These are phyloP conservation scores for Agrilus cyanescens DNA, from an alignment of 2,888 invertebrate genomes.

Conservation along the genomic window DNA sequence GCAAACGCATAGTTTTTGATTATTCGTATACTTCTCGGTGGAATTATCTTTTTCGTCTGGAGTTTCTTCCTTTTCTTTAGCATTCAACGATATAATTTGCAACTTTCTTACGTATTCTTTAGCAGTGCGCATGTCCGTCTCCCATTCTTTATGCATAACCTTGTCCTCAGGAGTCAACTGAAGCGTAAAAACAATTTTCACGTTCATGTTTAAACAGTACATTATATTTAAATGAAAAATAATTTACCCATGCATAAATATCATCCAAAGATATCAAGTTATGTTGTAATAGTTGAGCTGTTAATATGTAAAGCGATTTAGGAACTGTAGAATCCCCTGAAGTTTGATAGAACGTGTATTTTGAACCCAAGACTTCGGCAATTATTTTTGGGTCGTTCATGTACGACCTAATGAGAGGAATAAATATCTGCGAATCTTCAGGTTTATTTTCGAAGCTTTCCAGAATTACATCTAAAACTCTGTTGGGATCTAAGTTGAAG, in stretches of 20 bases:
- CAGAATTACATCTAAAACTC: constrained; percentile 90
- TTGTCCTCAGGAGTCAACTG: constrained; percentile 79
- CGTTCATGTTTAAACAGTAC: constrained; percentile 1
- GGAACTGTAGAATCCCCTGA: constrained; percentile 59
- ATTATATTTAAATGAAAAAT: not conserved
- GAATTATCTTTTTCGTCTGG: constrained; percentile 57
- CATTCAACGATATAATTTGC: constrained; percentile 68
- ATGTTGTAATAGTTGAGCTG: constrained; percentile 82
- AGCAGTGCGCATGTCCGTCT: constrained; percentile 69
- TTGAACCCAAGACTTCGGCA: constrained; percentile 91
- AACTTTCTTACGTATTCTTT: constrained; percentile 81
- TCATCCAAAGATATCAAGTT: constrained; percentile 74
- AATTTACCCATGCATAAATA: constrained; percentile 79
- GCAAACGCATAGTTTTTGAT: constrained; percentile 90
- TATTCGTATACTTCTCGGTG: constrained; percentile 49
- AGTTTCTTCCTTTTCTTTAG: constrained; percentile 61
- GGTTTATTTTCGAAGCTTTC: constrained; percentile 91
- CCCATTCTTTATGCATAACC: constrained; percentile 67
- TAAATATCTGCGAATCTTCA: constrained; percentile 67
- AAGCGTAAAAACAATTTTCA: constrained; percentile 9
- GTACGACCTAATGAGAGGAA: constrained; percentile 76
- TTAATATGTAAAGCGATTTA: constrained; percentile 74
- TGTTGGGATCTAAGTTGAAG: constrained; percentile 97
- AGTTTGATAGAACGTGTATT: constrained; percentile 60
- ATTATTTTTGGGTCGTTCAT: constrained; percentile 81